Base-by-base conservation (phyloP, 1,140 invertebrate genomes). In the Cotesia typhae region DNA sequence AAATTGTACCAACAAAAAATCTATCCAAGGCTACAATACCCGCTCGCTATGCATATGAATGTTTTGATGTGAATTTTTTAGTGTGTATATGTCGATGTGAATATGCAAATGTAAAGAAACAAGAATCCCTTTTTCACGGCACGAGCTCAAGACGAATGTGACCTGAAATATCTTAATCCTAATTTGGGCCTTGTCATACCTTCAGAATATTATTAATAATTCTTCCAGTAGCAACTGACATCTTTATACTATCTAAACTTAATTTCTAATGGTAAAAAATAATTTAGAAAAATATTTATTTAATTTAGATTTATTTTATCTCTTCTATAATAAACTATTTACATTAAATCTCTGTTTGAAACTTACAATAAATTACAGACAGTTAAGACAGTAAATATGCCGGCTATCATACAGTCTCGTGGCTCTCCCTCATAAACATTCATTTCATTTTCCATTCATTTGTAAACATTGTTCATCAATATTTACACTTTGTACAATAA, bases 271-370 rank as follows among this genome's bases (percentile, higher is more conserved):
- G 28, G 28, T 28, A 2, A 28, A 0, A 52, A 52, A 52, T 52
- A 4, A 52, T 52, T 2, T 52, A 52, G 51, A 52, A n/a, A n/a
- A 52, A 28, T 61, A 61, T 63, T 64, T 37, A 20, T 17, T 82
- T 84, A 75, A 83, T 79, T 83, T 82, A 82, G 83, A 83, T 83
- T 79, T 82, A 79, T 83, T 85, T 82, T 73, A 84, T 77, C 80
- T 85, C 81, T 83, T 79, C 83, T 83, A 83, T 75, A 80, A 71
- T 80, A 68, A 75, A 77, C 60, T 59, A 36, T 72, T 78, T 72
- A 75, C 75, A 66, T 72, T 75, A 79, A 73, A 28, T 61, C 60
- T 61, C 60, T 28, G 28, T 28, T 28, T 28, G 28, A 28, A 28
- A 28, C 60, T 61, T 20, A 61, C 35, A 5, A 14, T 57, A 20